Conservation (phyloP, 2,888 invertebrate genomes). For the Stenodera caucasica region DNA sequence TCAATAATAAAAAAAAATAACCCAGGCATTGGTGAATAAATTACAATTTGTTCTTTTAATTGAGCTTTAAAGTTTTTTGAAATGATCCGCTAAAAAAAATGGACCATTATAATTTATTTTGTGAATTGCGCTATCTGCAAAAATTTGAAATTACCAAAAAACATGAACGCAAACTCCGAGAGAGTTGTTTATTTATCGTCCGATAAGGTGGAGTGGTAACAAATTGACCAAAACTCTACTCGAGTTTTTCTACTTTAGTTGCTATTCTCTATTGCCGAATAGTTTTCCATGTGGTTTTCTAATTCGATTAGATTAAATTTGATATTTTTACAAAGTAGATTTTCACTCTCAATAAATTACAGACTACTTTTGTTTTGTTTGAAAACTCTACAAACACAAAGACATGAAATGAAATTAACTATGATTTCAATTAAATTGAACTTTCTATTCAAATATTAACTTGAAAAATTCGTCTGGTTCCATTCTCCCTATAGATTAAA, state of each 20-base stretch:
- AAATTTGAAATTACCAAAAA: no score
- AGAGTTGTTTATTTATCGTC: background rate
- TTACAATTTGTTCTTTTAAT: background rate
- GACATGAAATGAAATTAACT: constrained; percentile 24
- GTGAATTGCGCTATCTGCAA: no score
- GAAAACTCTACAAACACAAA: constrained; percentile 17
- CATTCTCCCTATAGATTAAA: no score
- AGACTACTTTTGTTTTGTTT: constrained; percentile 12
- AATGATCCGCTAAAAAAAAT: no score
- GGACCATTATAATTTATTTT: no score
- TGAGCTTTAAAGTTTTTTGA: background rate
- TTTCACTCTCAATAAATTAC: constrained; percentile 20
- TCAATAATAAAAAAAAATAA: constrained; percentile 2
- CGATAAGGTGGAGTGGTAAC: background rate
- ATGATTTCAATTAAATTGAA: background rate
- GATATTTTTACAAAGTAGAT: background rate
- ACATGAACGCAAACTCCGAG: background rate
- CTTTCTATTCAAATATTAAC: no score
- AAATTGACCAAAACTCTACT: background rate
- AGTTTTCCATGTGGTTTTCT: background rate
- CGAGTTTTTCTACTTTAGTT: background rate
- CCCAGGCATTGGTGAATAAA: constrained; percentile 2
- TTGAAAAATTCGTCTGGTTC: no score
- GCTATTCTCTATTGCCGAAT: background rate
- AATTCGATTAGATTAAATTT: background rate